Evolutionary conservation across 2,888 invertebrate genomes (phyloP).

Genomic region (Microplitis deprimator): DNA sequence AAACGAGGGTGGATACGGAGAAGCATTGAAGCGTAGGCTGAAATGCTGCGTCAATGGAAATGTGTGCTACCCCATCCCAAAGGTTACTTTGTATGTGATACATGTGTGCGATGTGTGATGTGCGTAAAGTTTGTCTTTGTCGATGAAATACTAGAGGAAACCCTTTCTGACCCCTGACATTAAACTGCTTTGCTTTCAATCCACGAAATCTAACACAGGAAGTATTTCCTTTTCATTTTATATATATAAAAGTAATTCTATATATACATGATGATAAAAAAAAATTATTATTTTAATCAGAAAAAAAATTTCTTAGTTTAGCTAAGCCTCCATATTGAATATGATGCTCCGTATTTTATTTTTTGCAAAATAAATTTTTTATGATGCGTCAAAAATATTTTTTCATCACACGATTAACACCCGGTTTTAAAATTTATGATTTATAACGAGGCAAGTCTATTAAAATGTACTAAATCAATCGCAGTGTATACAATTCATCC

Average conservation of each 20-base stretch:
- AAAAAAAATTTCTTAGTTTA: no score
- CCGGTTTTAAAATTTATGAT: neutral
- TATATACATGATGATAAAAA: no score
- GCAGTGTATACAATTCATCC: neutral
- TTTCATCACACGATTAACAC: neutral
- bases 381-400: no score
- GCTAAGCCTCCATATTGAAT: no score
- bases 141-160: conserved; percentile 1
- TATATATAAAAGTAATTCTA: neutral
- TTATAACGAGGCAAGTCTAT: neutral
- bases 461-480: neutral
- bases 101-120: neutral
- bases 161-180: neutral
- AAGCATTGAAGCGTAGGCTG: no score
- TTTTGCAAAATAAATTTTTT: no score
- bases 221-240: neutral
- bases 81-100: neutral
- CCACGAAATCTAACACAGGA: neutral
- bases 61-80: neutral
- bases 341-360: no score
- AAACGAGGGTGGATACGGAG: no score
- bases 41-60: no score
- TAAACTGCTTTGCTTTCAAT: neutral
- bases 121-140: neutral
- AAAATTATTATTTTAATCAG: no score